These are phyloP conservation scores for Notoglanidium macrostoma DNA, from an alignment of 2,797 vertebrate species.

Conservation along the genomic window DNA sequence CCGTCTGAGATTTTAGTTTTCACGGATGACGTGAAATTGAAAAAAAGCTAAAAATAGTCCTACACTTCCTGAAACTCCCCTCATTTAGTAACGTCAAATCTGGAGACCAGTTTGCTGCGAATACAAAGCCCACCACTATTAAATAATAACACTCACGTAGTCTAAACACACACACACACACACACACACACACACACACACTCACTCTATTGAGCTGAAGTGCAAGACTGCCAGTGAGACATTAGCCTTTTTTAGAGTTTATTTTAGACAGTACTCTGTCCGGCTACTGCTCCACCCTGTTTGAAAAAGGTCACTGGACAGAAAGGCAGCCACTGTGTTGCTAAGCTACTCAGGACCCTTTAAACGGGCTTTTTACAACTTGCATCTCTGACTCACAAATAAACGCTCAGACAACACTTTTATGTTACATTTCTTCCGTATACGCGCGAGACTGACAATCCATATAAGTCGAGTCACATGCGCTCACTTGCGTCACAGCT, in stretches of 20 bases:
- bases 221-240: constrained; percentile 3
- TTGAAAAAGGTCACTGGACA: constrained; percentile 67
- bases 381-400: constrained; percentile 56
- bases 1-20: constrained; percentile 34
- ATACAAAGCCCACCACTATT: constrained; percentile 11
- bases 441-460: constrained; percentile 2
- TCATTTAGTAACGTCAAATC: constrained; percentile 15
- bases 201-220: constrained; percentile 19
- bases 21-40: constrained; percentile 33
- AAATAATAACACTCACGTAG: not conserved
- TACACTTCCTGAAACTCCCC: constrained; percentile 43
- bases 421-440: constrained; percentile 47
- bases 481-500: not conserved
- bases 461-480: not conserved
- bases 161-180: constrained; percentile 13
- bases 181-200: constrained; percentile 5
- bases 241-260: constrained; percentile 39
- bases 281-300: constrained; percentile 65
- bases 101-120: constrained; percentile 7
- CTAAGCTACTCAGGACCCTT: constrained; percentile 41
- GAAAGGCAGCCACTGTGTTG: constrained; percentile 66
- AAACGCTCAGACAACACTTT: constrained; percentile 63
- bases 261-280: constrained; percentile 44
- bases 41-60: constrained; percentile 59
- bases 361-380: constrained; percentile 57